Conservation (phyloP, 2,797 vertebrate genomes). For the Sebastolobus alascanus region DNA sequence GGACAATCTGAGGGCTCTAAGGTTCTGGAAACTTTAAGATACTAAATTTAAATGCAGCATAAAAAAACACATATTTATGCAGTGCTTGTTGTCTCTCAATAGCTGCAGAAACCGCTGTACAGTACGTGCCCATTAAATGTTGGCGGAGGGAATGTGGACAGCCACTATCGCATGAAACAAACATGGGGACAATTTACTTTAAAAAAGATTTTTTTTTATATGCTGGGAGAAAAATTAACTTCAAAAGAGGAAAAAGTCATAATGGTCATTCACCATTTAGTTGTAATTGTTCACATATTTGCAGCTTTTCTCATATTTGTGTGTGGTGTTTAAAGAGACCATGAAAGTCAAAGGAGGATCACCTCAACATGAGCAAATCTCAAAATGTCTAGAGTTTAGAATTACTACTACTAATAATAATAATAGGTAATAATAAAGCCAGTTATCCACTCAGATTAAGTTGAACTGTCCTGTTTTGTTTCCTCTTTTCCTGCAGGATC, state of each 20-base stretch:
- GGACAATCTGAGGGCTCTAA: slow-evolving; percentile 30
- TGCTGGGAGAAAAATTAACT: slow-evolving; percentile 23
- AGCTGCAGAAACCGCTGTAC: slow-evolving; percentile 41
- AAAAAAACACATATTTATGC: slow-evolving; percentile 38
- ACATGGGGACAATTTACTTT: slow-evolving; percentile 36
- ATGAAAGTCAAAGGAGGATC: not conserved
- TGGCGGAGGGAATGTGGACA: slow-evolving; percentile 28
- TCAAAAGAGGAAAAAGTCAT: slow-evolving; percentile 22
- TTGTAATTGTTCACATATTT: slow-evolving; percentile 28
- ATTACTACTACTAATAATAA: not conserved
- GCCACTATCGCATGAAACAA: slow-evolving; percentile 18
- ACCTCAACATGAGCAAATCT: not conserved
- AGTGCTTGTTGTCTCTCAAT: slow-evolving; percentile 47
- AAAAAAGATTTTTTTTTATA: not conserved
- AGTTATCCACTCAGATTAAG: not conserved
- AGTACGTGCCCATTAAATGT: slow-evolving; percentile 31
- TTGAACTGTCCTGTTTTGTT: not conserved
- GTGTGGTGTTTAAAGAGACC: not conserved
- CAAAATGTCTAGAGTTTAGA: not conserved
- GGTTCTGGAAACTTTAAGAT: slow-evolving; percentile 54
- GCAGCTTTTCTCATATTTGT: not conserved
- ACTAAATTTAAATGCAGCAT: slow-evolving; percentile 50
- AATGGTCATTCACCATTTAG: slow-evolving; percentile 7
- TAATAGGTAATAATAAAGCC: not conserved
- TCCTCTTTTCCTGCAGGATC: not conserved